phyloP scores from a whole-genome alignment of 2,113 vertebrate species.

The Chaetops frenatus region DNA sequence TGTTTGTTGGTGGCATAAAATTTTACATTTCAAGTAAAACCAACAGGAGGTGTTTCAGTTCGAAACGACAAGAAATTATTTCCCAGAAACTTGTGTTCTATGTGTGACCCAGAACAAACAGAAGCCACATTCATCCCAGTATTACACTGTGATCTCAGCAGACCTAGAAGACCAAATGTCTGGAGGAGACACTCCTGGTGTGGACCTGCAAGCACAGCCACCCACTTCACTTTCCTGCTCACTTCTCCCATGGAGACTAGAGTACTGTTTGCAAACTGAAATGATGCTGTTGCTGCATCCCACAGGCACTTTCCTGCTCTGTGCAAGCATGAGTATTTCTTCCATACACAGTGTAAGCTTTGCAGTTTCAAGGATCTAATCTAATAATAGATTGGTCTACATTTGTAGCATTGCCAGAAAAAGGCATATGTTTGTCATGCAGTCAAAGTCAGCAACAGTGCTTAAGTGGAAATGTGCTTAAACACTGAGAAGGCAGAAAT shows the following conservation, averaged over 20 bases:
- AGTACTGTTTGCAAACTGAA: neutral
- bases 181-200: neutral
- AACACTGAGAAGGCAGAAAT: constrained; percentile 7
- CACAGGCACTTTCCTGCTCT: neutral
- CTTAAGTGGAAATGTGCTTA: constrained; percentile 34
- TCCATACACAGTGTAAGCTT: neutral
- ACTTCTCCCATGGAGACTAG: neutral
- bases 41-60: neutral
- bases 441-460: constrained; percentile 32
- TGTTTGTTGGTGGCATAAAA: neutral
- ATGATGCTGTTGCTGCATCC: neutral
- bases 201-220: neutral
- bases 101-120: neutral
- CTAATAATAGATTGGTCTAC: constrained; percentile 53
- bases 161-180: neutral
- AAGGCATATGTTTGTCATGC: constrained; percentile 64
- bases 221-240: neutral
- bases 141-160: neutral
- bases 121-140: rapidly evolving
- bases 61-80: neutral
- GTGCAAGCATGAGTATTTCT: neutral
- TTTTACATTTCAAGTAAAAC: neutral
- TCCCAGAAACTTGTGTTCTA: neutral
- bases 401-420: constrained; percentile 46
- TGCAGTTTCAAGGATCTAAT: neutral